phyloP scores from a whole-genome alignment of 1,140 invertebrate species.

The Maconellicoccus hirsutus region DNA sequence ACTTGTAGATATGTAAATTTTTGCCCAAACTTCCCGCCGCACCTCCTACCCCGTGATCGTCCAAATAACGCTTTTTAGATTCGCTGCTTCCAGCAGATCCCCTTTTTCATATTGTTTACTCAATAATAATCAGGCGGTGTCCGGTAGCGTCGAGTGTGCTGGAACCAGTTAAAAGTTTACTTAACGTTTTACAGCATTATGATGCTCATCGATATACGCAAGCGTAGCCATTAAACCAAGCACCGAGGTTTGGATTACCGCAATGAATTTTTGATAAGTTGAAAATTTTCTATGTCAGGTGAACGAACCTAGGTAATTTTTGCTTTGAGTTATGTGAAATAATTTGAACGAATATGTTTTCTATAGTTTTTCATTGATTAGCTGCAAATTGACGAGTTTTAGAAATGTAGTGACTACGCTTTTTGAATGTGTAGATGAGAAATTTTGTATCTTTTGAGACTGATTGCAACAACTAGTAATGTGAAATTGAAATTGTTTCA shows the following conservation, averaged over 20 bases:
- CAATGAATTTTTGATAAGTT: too few relatives aligned
- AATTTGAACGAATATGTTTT: too few relatives aligned
- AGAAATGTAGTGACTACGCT: too few relatives aligned
- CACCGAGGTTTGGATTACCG: too few relatives aligned
- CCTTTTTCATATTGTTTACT: slow-evolving; percentile 11
- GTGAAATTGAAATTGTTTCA: too few relatives aligned
- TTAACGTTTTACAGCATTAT: slow-evolving; percentile 13
- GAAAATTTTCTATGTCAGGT: neutral
- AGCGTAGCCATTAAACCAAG: too few relatives aligned
- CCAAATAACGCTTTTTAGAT: neutral
- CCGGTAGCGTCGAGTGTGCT: slow-evolving; percentile 16
- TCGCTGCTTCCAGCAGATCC: neutral
- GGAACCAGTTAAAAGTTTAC: slow-evolving; percentile 21
- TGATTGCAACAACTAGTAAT: too few relatives aligned
- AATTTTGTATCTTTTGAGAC: too few relatives aligned
- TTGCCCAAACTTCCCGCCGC: neutral
- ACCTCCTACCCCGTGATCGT: neutral
- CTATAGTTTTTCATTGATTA: too few relatives aligned
- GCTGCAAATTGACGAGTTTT: too few relatives aligned
- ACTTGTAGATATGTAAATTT: slow-evolving; percentile 10
- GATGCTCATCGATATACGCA: neutral
- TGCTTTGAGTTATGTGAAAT: neutral
- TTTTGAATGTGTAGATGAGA: too few relatives aligned
- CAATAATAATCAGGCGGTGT: slow-evolving; percentile 14
- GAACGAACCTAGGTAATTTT: neutral